Evolutionary conservation across 92 coral and sea anemone species (phyloP).

Genomic region (Actinostola sp.): DNA sequence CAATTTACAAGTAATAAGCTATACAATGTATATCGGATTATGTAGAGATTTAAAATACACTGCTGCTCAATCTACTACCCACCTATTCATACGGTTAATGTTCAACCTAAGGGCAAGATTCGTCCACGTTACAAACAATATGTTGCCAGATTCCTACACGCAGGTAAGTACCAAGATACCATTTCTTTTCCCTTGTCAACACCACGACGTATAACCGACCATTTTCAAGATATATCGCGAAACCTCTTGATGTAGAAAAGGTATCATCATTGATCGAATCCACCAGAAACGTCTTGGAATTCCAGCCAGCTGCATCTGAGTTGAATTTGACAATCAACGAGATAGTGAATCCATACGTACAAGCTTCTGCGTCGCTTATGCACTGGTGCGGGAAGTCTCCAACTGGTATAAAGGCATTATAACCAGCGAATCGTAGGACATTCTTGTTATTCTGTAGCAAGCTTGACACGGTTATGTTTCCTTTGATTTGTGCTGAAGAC

Average conservation of each 20-base stretch:
- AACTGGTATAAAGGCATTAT: conserved; percentile 54
- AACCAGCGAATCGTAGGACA: conserved; percentile 54
- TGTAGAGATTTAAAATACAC: background rate
- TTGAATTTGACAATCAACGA: conserved; percentile 78
- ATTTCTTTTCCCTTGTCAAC: conserved; percentile 34
- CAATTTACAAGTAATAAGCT: too few relatives aligned
- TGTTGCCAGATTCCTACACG: conserved; percentile 78
- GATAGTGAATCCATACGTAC: conserved; percentile 68
- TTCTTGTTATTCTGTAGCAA: conserved; percentile 46
- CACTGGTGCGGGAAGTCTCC: conserved; percentile 62
- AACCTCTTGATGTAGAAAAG: conserved; percentile 62
- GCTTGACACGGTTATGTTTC: conserved; percentile 55
- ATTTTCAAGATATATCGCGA: conserved; percentile 66
- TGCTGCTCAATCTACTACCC: too few relatives aligned
- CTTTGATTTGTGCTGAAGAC: conserved; percentile 57
- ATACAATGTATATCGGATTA: too few relatives aligned
- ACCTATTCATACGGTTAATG: conserved; percentile 70
- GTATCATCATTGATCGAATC: conserved; percentile 65
- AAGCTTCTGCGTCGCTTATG: conserved; percentile 62
- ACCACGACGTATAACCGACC: conserved; percentile 59
- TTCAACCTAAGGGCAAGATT: conserved; percentile 41
- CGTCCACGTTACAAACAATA: conserved; percentile 69
- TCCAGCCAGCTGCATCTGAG: conserved; percentile 59
- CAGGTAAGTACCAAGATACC: conserved; percentile 39
- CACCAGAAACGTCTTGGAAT: conserved; percentile 62